Evolutionary conservation across 1,140 invertebrate genomes (phyloP).

Genomic region (Sesamia nonagrioides): DNA sequence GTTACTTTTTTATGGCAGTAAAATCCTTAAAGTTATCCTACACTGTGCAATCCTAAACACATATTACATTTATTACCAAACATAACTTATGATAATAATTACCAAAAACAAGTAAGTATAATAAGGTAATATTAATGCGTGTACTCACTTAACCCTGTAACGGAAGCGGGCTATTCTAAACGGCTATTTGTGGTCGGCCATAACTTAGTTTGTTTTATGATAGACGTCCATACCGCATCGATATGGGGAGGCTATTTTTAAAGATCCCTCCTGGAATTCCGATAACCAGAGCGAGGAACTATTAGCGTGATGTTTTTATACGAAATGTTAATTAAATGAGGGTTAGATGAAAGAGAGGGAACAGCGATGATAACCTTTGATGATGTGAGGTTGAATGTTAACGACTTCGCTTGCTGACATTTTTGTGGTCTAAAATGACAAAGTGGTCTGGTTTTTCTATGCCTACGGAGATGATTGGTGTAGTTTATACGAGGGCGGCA

Average conservation of each 20-base stretch:
- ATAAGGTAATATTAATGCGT: conserved; percentile 4
- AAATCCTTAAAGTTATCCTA: too few relatives aligned
- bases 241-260: conserved; percentile 27
- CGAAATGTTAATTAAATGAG: not conserved
- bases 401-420: too few relatives aligned
- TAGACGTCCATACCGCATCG: conserved; percentile 13
- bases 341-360: conserved; percentile 13
- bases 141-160: conserved; percentile 30
- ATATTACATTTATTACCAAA: too few relatives aligned
- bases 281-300: conserved; percentile 9
- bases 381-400: too few relatives aligned
- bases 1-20: too few relatives aligned
- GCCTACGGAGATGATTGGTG: too few relatives aligned
- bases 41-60: too few relatives aligned
- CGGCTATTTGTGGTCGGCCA: conserved; percentile 42
- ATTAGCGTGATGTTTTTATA: conserved; percentile 30
- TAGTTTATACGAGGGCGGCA: too few relatives aligned
- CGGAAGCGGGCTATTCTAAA: conserved; percentile 17
- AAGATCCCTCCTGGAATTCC: conserved; percentile 43
- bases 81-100: too few relatives aligned
- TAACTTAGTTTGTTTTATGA: conserved; percentile 41
- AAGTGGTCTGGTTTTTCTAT: too few relatives aligned
- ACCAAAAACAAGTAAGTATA: not conserved
- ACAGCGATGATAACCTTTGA: not conserved
- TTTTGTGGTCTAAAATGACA: too few relatives aligned